Conservation (phyloP, 1,140 invertebrate species). For the Penaeus japonicus region DNA sequence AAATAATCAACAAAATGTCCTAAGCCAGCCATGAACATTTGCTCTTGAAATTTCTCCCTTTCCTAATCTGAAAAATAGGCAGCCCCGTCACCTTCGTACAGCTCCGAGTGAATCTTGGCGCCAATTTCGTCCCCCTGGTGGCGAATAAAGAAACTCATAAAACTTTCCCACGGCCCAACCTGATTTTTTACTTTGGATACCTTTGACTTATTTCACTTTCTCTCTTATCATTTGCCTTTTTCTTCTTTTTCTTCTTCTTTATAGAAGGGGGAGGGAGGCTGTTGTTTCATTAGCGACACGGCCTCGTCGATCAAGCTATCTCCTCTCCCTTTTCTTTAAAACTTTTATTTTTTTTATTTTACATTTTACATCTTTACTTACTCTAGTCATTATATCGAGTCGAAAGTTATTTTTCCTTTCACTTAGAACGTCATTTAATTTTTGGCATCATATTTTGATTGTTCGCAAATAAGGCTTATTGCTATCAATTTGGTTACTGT, state of each 20-base stretch:
- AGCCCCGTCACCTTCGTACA: not conserved
- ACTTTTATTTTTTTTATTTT: not conserved
- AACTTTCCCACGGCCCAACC: slow-evolving; percentile 30
- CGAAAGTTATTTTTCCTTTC: too few species aligned
- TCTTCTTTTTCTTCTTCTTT: not conserved
- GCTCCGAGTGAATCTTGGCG: not conserved
- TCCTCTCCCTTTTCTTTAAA: not conserved
- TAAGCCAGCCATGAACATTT: slow-evolving; percentile 37
- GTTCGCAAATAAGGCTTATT: too few species aligned
- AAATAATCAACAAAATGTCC: slow-evolving; percentile 46
- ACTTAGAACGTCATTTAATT: too few species aligned
- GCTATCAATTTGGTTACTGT: too few species aligned
- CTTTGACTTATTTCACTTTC: not conserved
- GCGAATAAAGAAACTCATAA: slow-evolving; percentile 51
- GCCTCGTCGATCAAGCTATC: not conserved
- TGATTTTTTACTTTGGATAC: slow-evolving; percentile 18
- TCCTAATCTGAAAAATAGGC: slow-evolving; percentile 44
- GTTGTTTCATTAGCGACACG: not conserved
- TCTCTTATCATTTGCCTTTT: not conserved
- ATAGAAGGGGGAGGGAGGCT: not conserved
- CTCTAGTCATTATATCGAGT: too few species aligned
- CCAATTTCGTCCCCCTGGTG: slow-evolving; percentile 42
- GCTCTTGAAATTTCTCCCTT: slow-evolving; percentile 14
- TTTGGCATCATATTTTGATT: too few species aligned
- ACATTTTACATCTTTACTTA: too few species aligned